Evolutionary conservation across 1,140 invertebrate species (phyloP).

Genomic region (Macrobrachium nipponense): DNA sequence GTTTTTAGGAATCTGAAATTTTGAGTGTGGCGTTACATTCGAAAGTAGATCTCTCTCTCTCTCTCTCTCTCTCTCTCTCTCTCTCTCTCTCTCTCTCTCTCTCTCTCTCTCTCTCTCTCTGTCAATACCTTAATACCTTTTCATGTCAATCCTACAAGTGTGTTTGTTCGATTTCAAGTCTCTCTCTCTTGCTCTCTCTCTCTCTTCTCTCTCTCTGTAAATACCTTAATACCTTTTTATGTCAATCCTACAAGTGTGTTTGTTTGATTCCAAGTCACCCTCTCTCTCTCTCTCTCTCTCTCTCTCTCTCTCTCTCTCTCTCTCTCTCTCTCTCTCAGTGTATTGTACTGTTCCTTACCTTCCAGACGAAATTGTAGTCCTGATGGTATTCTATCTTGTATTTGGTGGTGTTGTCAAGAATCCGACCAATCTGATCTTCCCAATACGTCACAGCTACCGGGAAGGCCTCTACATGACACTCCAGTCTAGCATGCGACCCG

Average conservation of each 20-base stretch:
- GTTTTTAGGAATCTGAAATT: not conserved
- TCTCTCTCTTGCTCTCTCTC: no score
- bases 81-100: conserved; percentile 23
- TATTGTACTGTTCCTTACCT: conserved; percentile 28
- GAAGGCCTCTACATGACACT: conserved; percentile 88
- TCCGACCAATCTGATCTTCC: conserved; percentile 82
- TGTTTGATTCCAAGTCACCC: no score
- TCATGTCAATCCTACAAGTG: no score
- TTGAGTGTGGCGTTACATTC: not conserved
- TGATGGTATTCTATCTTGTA: conserved; percentile 71
- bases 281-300: no score
- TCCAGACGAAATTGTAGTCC: conserved; percentile 49
- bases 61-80: conserved; percentile 19
- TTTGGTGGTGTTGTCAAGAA: conserved; percentile 72
- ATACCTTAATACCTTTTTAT: no score
- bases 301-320: no score
- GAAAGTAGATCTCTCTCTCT: not conserved
- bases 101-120: conserved; percentile 1
- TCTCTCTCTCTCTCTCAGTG: conserved; percentile 5
- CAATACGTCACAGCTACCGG: conserved; percentile 88
- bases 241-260: no score
- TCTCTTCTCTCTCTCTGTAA: no score
- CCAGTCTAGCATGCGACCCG: conserved; percentile 75
- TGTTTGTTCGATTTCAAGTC: no score
- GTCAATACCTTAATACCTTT: no score